Percentiles rank a stretch among this genome's conserved stretches.
These are phyloP conservation scores for Acanthoscelides obtectus DNA, from an alignment of 2,888 invertebrate genomes.

Conservation along the genomic window DNA sequence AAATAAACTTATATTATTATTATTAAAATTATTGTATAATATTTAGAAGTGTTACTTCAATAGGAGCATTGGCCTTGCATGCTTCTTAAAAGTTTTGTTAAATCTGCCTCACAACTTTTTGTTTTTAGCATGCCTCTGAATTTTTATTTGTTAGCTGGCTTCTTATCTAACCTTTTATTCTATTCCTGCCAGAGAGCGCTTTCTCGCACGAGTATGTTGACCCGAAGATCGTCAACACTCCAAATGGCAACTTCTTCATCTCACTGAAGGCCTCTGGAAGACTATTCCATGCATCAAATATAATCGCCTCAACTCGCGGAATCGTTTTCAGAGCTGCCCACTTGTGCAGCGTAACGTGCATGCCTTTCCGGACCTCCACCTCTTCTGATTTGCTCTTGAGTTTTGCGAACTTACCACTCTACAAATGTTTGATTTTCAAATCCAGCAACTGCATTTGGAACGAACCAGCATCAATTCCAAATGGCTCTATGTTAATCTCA, in stretches of 20 bases:
- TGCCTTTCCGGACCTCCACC: slow-evolving; percentile 19
- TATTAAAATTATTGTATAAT: too few relatives aligned
- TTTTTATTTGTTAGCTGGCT: slow-evolving; percentile 22
- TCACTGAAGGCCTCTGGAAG: slow-evolving; percentile 32
- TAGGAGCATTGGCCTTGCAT: slow-evolving; percentile 7
- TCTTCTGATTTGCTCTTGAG: slow-evolving; percentile 23
- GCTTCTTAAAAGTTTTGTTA: slow-evolving; percentile 6
- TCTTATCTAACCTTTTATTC: slow-evolving; percentile 20
- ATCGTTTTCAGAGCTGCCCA: slow-evolving; percentile 19
- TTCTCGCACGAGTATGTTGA: slow-evolving; percentile 14
- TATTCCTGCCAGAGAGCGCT: slow-evolving; percentile 6
- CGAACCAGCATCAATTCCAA: too few relatives aligned
- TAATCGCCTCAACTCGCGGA: slow-evolving; percentile 28
- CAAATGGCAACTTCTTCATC: slow-evolving; percentile 34
- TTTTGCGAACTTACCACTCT: slow-evolving; percentile 29
- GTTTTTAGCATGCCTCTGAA: slow-evolving; percentile 17
- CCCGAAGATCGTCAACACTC: slow-evolving; percentile 26
- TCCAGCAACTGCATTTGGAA: slow-evolving; percentile 13
- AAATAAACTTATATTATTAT: too few relatives aligned
- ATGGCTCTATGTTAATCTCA: too few relatives aligned
- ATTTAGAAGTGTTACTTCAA: slow-evolving; percentile 2
- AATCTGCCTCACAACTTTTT: slow-evolving; percentile 15
- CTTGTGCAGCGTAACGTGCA: slow-evolving; percentile 14
- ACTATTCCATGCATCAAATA: slow-evolving; percentile 35
- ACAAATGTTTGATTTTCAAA: slow-evolving; percentile 29